A percentile compares a stretch with the other conserved stretches of the same genome.
These are phyloP conservation scores for Argyrosomus japonicus DNA, from an alignment of 2,113 vertebrate species.

Conservation along the genomic window DNA sequence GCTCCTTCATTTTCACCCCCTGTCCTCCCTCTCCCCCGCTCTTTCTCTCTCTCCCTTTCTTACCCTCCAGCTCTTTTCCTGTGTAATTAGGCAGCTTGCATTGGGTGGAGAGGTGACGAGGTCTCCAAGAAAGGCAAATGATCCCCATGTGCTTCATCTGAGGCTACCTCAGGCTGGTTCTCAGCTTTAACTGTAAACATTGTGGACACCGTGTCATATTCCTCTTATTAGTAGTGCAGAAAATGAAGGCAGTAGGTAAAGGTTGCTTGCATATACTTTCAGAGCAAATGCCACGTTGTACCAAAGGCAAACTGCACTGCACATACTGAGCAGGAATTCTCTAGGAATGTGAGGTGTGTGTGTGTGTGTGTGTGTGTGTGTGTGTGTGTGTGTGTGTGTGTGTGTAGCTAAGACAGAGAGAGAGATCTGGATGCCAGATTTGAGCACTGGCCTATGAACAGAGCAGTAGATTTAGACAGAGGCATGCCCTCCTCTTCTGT, in stretches of 20 bases:
- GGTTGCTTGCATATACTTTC: slow-evolving; percentile 33
- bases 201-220: slow-evolving; percentile 38
- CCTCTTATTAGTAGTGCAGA: slow-evolving; percentile 31
- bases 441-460: slow-evolving; percentile 37
- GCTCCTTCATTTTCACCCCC: slow-evolving; percentile 25
- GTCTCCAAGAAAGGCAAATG: slow-evolving; percentile 61
- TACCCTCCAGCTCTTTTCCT: slow-evolving; percentile 63
- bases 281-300: slow-evolving; percentile 39
- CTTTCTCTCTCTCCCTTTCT: slow-evolving; percentile 21
- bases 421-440: slow-evolving; percentile 57
- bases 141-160: slow-evolving; percentile 53
- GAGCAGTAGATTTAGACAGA: slow-evolving; percentile 13
- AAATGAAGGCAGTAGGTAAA: slow-evolving; percentile 24
- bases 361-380: too few relatives aligned
- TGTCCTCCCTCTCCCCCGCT: slow-evolving; percentile 14
- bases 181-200: slow-evolving; percentile 58
- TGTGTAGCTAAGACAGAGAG: not conserved
- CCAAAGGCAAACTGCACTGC: slow-evolving; percentile 11
- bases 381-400: too few relatives aligned
- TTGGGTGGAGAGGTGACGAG: slow-evolving; percentile 66
- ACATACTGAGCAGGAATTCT: slow-evolving; percentile 18
- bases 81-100: slow-evolving; percentile 70
- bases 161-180: slow-evolving; percentile 52
- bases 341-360: slow-evolving; percentile 42
- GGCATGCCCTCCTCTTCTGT: not conserved